phyloP scores from a whole-genome alignment of 2,797 vertebrate species.

The Mus caroli region DNA sequence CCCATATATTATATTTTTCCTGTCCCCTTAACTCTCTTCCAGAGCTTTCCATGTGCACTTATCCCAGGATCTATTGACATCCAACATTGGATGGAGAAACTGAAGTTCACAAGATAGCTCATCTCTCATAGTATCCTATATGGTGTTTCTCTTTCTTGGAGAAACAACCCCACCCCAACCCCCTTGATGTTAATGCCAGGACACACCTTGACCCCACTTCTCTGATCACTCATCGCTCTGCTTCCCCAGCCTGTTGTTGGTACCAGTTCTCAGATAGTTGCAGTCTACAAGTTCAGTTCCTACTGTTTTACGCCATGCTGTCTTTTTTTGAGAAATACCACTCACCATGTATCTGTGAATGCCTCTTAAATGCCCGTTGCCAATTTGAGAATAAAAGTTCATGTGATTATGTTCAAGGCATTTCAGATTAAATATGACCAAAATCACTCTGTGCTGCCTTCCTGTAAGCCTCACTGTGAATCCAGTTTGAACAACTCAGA shows the following conservation, averaged over 20 bases:
- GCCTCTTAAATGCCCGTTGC: background rate
- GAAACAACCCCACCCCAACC: too few species aligned
- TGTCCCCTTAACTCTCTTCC: background rate
- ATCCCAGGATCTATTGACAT: background rate
- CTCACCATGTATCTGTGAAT: background rate
- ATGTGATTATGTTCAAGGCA: background rate
- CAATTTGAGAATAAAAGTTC: background rate
- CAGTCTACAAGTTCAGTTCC: background rate
- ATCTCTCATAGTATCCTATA: background rate
- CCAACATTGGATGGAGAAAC: background rate
- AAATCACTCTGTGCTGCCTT: background rate
- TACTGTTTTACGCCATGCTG: background rate
- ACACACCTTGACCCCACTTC: background rate
- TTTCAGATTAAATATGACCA: background rate
- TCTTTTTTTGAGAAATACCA: background rate
- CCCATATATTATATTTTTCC: background rate
- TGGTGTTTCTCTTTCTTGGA: background rate
- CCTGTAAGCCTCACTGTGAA: background rate
- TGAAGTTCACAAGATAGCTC: background rate
- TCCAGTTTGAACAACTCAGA: background rate
- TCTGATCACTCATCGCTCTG: background rate
- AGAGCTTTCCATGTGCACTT: background rate
- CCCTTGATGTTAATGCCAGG: background rate
- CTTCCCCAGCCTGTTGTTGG: background rate
- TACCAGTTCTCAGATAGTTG: background rate